Conservation (phyloP, 2,797 vertebrate species). For the Argyrosomus regius region DNA sequence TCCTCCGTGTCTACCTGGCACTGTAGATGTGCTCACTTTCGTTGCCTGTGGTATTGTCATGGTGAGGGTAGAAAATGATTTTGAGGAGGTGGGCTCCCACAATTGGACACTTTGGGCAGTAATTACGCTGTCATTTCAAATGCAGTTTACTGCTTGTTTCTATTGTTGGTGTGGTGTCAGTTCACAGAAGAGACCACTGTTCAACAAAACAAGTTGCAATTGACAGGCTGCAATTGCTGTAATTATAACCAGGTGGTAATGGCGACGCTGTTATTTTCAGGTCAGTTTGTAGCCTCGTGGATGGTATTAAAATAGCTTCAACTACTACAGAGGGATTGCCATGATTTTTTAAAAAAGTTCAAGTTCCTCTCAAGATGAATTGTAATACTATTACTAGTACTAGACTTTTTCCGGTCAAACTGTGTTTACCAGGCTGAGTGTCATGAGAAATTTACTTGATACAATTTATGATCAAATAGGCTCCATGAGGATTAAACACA, state of each 20-base stretch:
- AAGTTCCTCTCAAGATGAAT: neutral
- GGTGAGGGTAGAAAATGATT: neutral
- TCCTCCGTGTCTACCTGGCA: neutral
- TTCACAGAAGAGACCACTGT: neutral
- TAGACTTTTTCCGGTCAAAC: too few species aligned
- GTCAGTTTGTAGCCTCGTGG: neutral
- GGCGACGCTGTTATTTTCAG: constrained; percentile 5
- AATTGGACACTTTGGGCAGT: neutral
- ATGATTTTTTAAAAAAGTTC: neutral
- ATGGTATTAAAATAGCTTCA: neutral
- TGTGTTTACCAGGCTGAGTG: too few species aligned
- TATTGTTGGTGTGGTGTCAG: neutral
- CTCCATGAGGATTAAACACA: too few species aligned
- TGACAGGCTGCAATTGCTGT: constrained; percentile 18
- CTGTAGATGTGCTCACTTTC: neutral
- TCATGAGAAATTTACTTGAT: too few species aligned
- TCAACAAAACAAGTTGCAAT: constrained; percentile 2
- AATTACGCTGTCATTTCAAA: constrained; percentile 15
- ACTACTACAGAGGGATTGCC: neutral
- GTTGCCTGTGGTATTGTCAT: neutral
- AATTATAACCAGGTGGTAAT: constrained; percentile 12
- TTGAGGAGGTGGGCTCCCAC: neutral
- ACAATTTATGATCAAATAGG: neutral
- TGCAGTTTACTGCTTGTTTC: constrained; percentile 1
- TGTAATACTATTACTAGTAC: neutral